Evolutionary conservation across 1,140 invertebrate genomes (phyloP).

Genomic region (Drosophila insularis): DNA sequence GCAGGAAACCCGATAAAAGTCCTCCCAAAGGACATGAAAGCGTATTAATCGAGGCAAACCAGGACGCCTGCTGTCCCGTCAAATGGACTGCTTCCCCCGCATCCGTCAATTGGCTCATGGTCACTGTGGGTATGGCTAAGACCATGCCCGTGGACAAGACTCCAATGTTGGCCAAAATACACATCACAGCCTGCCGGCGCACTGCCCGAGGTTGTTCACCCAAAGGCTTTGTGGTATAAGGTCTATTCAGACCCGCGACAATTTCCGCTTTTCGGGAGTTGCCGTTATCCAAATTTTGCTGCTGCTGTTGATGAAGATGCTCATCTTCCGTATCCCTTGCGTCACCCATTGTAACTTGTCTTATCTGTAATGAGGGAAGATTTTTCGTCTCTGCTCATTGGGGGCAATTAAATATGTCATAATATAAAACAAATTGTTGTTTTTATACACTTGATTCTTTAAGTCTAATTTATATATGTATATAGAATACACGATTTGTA

Average conservation of each 20-base stretch:
- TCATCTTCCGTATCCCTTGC: constrained; percentile 16
- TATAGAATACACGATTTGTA: not conserved
- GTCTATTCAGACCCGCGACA: constrained; percentile 49
- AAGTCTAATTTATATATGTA: too few species aligned
- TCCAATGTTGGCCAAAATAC: constrained; percentile 72
- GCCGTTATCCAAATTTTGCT: constrained; percentile 18
- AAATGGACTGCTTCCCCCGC: constrained; percentile 49
- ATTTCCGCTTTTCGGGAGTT: constrained; percentile 37
- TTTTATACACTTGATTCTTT: not conserved
- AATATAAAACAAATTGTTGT: not conserved
- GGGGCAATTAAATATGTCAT: not conserved
- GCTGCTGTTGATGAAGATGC: constrained; percentile 24
- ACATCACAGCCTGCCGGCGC: constrained; percentile 63
- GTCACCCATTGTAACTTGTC: constrained; percentile 6
- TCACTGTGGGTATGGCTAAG: constrained; percentile 70
- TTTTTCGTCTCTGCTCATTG: not conserved
- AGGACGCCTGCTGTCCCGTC: constrained; percentile 53
- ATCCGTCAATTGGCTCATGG: constrained; percentile 53
- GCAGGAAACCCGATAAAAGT: constrained; percentile 59
- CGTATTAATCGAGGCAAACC: constrained; percentile 78
- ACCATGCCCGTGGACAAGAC: constrained; percentile 69
- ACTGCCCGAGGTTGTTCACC: constrained; percentile 68
- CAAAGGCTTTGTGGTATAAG: constrained; percentile 44
- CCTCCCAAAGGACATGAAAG: constrained; percentile 75
- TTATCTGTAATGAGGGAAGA: not conserved